Evolutionary conservation across 2,113 vertebrate species (phyloP), one percentile per base, ranked within the genome.

Genomic region (Clinocottus analis): DNA sequence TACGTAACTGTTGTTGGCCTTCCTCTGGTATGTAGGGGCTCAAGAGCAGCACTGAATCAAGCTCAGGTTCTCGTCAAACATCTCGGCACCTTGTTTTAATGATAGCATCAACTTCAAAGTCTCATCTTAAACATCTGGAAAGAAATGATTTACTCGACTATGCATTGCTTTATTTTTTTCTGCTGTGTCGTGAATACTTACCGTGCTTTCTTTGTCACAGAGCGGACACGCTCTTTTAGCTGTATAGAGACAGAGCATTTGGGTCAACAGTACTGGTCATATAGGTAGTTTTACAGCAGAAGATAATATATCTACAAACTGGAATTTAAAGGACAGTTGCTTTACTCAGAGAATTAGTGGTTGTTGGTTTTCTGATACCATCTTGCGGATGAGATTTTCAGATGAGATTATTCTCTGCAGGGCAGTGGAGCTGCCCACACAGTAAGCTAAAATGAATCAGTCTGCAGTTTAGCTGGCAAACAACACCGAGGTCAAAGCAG

Each of bases 361-460:
- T 62, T 59, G 14, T 56, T 65, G 14, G 5, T 47, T 59, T 82
- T 80, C 45, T 81, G 60, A 83, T 76, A 63, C 3, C 25, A 62
- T 68, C 25, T 75, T 70, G 62, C 68, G 83, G 77, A 85, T 83
- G 62, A 82, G 79, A 79, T 62, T 76, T 51, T 43, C 31, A 75
- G 70, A 71, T 84, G 47, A 55, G 53, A 56, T 31, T 27, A 27
- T 77, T 19, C 49, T 77, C 71, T 43, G 33, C 64, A 77, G 77
- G 39, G 25, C 76, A 72, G 45, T 69, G 68, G 49, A 62, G 62
- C 88, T 45, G 82, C 92, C 87, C 90, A 90, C 89, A 79, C 86
- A 79, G 53, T 37, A 0, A 77, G 61, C 69, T 77, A 33, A 84
- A 89, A 83, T 79, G 63, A 89, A 80, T 86, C 80, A 78, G 77